Base-by-base conservation (phyloP, 2,888 invertebrate species). In the Leptarthrus brevirostris region DNA sequence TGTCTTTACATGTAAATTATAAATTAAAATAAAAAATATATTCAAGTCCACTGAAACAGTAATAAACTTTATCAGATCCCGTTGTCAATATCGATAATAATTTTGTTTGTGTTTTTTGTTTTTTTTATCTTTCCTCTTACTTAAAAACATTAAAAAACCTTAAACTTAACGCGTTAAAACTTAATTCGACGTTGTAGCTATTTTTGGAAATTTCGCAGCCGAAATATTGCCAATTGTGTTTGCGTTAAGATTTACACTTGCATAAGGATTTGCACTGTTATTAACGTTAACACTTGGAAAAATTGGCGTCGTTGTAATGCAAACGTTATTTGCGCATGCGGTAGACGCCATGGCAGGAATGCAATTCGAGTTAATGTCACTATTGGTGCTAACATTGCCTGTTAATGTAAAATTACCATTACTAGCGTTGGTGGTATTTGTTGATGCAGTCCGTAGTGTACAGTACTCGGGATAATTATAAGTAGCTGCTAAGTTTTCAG, bases 361-460 rank as follows among this genome's bases (percentile, higher is more conserved):
- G 47, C 47, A 64, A 24, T 64, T 64, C 14, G 26, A 44, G 4
- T 52, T 71, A 14, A 56, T 40, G 44, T 54, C 36, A 44, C 44
- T 56, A 30, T 10, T 58, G 47, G 2, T 69, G 49, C 22, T 69
- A n/a, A 52, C 52, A 52, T 30, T 69, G 30, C 30, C 52, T 69
- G 52, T 20, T 69, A 36, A 49, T 69, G 52, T 69, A 26, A 66
- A 66, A 66, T 66, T 66, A 66, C 64, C 26, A 22, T 52, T 71
- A 14, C 24, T 54, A n/a, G 22, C 49, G 14, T 10, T 54, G 34
- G 22, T 70, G 36, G 20, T 22, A 70, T 14, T 47, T 76, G 77
- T 70, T 75, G 83, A 79, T 76, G 82, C 82, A 74, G 83, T 80
- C 34, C 14, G 49, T 14, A 34, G 20, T 54, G 54, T 14, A 22